Conservation (phyloP, 2,888 invertebrate species). For the Teinopalpus imperialis region DNA sequence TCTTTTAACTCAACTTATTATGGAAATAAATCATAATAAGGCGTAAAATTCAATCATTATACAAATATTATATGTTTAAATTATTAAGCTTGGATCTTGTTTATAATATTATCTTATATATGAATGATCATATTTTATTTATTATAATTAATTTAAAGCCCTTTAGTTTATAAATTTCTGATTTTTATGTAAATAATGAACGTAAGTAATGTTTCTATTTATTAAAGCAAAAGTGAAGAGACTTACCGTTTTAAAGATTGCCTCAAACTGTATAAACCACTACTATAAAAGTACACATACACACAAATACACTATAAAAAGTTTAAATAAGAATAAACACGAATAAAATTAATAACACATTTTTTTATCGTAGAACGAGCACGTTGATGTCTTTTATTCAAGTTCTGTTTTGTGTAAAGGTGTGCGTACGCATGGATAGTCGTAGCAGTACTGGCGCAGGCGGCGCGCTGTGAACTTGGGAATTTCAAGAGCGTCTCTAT, state of each 20-base stretch:
- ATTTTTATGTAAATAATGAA: too few relatives aligned
- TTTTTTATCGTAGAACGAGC: slow-evolving; percentile 6
- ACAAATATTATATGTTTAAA: too few relatives aligned
- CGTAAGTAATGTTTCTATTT: too few relatives aligned
- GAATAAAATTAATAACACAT: slow-evolving; percentile 16
- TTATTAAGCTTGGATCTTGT: too few relatives aligned
- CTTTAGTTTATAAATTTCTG: too few relatives aligned
- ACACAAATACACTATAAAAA: slow-evolving; percentile 5
- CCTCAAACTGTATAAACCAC: background rate
- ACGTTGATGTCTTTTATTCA: slow-evolving; percentile 18
- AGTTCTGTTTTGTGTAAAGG: background rate
- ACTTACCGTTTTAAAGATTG: slow-evolving; percentile 13
- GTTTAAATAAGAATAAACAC: slow-evolving; percentile 1
- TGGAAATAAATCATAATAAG: too few relatives aligned
- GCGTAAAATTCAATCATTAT: too few relatives aligned
- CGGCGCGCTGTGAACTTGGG: slow-evolving; percentile 21
- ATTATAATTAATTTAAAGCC: too few relatives aligned
- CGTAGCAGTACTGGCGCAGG: slow-evolving; percentile 21
- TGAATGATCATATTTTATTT: too few relatives aligned
- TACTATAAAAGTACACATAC: slow-evolving; percentile 18
- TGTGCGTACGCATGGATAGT: slow-evolving; percentile 16
- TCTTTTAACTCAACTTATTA: too few relatives aligned
- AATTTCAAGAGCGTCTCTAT: slow-evolving; percentile 23
- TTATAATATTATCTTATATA: too few relatives aligned
- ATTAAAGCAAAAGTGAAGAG: too few relatives aligned